Base-by-base conservation (phyloP, 2,888 invertebrate species). In the Stenurella melanura region DNA sequence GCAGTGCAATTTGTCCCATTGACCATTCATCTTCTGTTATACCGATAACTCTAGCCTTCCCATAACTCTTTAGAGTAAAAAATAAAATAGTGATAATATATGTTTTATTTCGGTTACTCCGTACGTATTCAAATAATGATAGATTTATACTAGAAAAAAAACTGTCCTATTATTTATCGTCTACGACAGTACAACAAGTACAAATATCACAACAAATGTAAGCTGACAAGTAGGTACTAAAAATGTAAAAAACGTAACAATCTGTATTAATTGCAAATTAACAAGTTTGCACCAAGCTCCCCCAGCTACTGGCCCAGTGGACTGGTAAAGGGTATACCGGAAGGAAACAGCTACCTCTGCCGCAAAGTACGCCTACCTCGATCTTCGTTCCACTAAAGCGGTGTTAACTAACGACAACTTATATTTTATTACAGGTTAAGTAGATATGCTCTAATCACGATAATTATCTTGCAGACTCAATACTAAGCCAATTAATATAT, bases 371-470 rank as follows among this genome's bases (percentile, higher is more conserved):
- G 70, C 64, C 67, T 57, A 64, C 74, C 70, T 64, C 70, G 64
- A 63, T 75, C 75, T 63, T 56, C 70, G 69, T 70, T 60, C 58
- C 70, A 38, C 70, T 60, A 58, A 57, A 63, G 56, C 70, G 70
- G 75, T 63, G 74, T 74, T 69, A 74, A 74, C 74, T 69, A 74
- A 69, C 74, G 61, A 75, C 63, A 69, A 70, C 70, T 75, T 75
- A 70, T 75, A 69, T 70, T 75, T 75, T 70, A 75, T 75, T 75
- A 75, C 75, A 26, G 64, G 75, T 75, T 75, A 75, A 75, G 75
- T 75, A 70, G 75, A 69, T 75, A 63, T 63, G 63, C 68, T 63
- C 34, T 75, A 75, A 75, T 75, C 75, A 70, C 58, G 75, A 75
- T 75, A 70, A 75, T 75, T 70, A 75, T 69, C 75, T 61, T 64